These are phyloP conservation scores for Tolypeutes matacus DNA, from an alignment of 2,797 vertebrate genomes.

Conservation along the genomic window DNA sequence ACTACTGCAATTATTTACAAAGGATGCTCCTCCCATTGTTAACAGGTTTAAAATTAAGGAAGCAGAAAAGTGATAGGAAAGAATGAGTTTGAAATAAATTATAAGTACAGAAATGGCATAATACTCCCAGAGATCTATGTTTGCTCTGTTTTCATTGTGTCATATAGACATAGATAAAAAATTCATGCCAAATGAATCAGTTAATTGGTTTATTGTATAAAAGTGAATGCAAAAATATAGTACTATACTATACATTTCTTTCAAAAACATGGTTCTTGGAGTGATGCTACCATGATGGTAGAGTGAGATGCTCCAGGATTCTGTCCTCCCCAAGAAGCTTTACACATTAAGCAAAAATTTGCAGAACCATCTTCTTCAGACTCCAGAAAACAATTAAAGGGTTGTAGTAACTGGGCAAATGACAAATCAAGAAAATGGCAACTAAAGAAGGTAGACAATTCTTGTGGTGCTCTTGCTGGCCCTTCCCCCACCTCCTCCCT, in stretches of 20 bases:
- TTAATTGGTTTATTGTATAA: constrained; percentile 28
- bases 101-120: constrained; percentile 35
- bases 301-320: too few species aligned
- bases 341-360: too few species aligned
- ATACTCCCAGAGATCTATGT: not conserved
- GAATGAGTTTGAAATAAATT: constrained; percentile 9
- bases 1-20: not conserved
- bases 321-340: too few species aligned
- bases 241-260: not conserved
- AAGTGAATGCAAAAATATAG: not conserved
- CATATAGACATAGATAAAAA: not conserved
- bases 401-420: too few species aligned
- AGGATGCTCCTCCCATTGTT: rapidly evolving
- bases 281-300: too few species aligned
- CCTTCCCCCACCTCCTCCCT: too few species aligned
- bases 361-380: too few species aligned
- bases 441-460: too few species aligned
- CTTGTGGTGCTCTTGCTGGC: too few species aligned
- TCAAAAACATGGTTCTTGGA: not conserved
- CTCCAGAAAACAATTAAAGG: too few species aligned
- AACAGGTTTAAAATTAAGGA: constrained; percentile 56
- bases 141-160: not conserved
- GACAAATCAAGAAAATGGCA: too few species aligned
- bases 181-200: not conserved
- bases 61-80: constrained; percentile 24